Evolutionary conservation across 1,140 invertebrate species (phyloP).

Genomic region (Nautilus pompilius): DNA sequence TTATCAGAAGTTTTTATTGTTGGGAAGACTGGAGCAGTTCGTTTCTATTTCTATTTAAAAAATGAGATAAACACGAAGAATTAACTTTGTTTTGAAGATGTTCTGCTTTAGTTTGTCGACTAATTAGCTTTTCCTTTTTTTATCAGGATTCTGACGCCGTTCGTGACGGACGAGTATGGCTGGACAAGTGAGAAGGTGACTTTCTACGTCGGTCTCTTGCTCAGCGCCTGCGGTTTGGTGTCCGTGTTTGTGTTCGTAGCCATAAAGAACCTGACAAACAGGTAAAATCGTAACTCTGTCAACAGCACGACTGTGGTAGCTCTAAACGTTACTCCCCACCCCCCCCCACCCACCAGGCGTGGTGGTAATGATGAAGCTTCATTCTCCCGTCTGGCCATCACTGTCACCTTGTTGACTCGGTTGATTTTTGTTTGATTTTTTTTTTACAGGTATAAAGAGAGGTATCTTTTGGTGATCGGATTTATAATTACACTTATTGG

Average conservation of each 20-base stretch:
- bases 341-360: not conserved
- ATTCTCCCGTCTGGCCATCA: slow-evolving; percentile 61
- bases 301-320: not conserved
- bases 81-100: not conserved
- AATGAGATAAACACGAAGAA: not conserved
- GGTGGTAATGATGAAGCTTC: not conserved
- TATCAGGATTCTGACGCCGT: slow-evolving; percentile 71
- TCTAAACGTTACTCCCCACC: not conserved
- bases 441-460: slow-evolving; percentile 37
- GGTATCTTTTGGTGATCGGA: slow-evolving; percentile 75
- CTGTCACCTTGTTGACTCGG: not conserved
- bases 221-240: slow-evolving; percentile 73
- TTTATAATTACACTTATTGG: slow-evolving; percentile 76
- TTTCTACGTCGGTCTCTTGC: slow-evolving; percentile 76
- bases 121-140: slow-evolving; percentile 16
- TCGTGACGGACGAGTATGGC: slow-evolving; percentile 87
- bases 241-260: slow-evolving; percentile 71
- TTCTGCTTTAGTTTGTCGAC: too few species aligned
- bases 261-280: slow-evolving; percentile 71
- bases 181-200: slow-evolving; percentile 77
- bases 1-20: not conserved
- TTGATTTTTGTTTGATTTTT: slow-evolving; percentile 10
- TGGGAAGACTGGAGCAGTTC: not conserved
- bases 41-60: not conserved
- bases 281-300: slow-evolving; percentile 55